Evolutionary conservation across 2,113 vertebrate species (phyloP).

Genomic region (Coptodon bakossiorum): DNA sequence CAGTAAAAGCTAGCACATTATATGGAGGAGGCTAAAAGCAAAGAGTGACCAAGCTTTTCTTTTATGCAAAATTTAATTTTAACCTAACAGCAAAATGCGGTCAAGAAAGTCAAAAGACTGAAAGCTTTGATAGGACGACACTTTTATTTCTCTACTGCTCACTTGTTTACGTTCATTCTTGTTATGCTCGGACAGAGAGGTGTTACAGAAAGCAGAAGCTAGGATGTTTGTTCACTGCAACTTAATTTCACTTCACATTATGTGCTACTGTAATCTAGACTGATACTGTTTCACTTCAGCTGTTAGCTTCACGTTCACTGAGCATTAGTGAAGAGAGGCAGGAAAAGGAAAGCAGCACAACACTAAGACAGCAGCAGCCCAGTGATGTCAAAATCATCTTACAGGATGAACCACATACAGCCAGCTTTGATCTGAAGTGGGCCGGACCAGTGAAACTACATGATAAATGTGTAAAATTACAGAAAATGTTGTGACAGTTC

Average conservation of each 20-base stretch:
- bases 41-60: not conserved
- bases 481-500: not conserved
- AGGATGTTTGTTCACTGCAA: rapidly evolving
- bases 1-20: not conserved
- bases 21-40: not conserved
- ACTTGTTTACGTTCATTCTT: not conserved
- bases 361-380: not conserved
- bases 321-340: not conserved
- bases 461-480: not conserved
- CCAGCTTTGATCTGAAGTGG: not conserved
- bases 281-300: not conserved
- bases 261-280: not conserved
- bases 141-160: not conserved
- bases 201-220: not conserved
- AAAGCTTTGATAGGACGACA: not conserved
- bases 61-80: not conserved
- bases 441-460: not conserved
- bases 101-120: not conserved
- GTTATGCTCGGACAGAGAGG: not conserved
- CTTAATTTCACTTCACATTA: not conserved
- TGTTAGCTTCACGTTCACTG: not conserved
- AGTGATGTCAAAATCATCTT: not conserved
- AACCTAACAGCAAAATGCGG: not conserved
- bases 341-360: not conserved
- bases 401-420: not conserved